Evolutionary conservation across 2,888 invertebrate genomes (phyloP).

Genomic region (Melipona bicolor): DNA sequence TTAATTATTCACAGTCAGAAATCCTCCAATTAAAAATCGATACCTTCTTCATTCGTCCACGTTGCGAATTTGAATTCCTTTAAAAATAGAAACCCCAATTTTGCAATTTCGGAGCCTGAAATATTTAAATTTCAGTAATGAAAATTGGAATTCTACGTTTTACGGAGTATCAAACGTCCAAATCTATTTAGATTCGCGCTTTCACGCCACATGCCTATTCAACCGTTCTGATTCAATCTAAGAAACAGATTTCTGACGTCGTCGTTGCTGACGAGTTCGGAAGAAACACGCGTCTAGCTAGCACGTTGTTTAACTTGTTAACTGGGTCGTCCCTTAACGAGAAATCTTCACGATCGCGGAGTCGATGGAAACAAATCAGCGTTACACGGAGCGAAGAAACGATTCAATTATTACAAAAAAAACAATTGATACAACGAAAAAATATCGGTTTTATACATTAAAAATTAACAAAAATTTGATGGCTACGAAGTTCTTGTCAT

Average conservation of each 20-base stretch:
- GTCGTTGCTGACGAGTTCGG: slow-evolving; percentile 4
- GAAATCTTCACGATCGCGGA: background rate
- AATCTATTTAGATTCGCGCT: background rate
- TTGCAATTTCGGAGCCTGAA: too few relatives aligned
- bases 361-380: background rate
- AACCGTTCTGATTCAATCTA: slow-evolving; percentile 4
- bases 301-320: slow-evolving; percentile 1
- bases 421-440: too few relatives aligned
- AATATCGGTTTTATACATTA: too few relatives aligned
- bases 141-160: background rate
- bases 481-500: too few relatives aligned
- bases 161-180: too few relatives aligned
- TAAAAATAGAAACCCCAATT: background rate
- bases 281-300: slow-evolving; percentile 15
- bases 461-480: too few relatives aligned
- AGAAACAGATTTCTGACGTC: background rate
- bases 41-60: background rate
- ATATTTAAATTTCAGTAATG: background rate
- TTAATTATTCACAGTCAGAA: too few relatives aligned
- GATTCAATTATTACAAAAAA: background rate
- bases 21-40: too few relatives aligned
- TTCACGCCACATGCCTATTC: background rate
- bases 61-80: background rate
- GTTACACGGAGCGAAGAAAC: background rate
- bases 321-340: background rate